Conservation (phyloP, 64 coral and sea anemone genomes). For the Dendrophyllia cribrosa region DNA sequence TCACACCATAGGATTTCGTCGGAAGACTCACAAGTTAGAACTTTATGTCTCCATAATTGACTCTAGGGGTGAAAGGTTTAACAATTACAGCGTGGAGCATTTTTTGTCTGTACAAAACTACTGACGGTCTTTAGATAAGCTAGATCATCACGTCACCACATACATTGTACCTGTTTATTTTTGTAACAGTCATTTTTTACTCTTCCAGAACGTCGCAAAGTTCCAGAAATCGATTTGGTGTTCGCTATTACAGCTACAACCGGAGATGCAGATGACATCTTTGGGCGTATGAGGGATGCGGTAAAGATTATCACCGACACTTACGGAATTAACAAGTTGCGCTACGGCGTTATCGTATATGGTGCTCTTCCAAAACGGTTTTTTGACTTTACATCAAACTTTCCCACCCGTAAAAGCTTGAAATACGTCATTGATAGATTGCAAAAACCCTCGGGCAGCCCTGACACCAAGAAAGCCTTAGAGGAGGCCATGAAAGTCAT, state of each 20-base stretch:
- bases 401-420: constrained; percentile 30
- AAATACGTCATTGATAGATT: constrained; percentile 16
- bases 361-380: constrained; percentile 9
- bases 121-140: too few relatives aligned
- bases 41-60: too few relatives aligned
- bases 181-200: not conserved
- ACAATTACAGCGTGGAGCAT: too few relatives aligned
- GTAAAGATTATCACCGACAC: constrained; percentile 61
- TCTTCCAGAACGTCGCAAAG: constrained; percentile 27
- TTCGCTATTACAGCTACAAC: constrained; percentile 82
- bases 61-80: too few relatives aligned
- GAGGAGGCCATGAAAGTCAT: constrained; percentile 44
- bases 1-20: too few relatives aligned
- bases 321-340: constrained; percentile 72
- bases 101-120: too few relatives aligned
- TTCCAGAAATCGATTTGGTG: constrained; percentile 71
- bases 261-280: constrained; percentile 53
- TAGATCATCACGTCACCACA: too few relatives aligned
- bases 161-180: not conserved
- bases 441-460: not conserved
- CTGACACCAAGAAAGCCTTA: constrained; percentile 7
- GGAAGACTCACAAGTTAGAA: too few relatives aligned
- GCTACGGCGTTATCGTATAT: constrained; percentile 76
- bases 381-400: constrained; percentile 52
- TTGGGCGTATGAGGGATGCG: constrained; percentile 72